phyloP scores from a whole-genome alignment of 2,797 vertebrate genomes.

The Cirrhinus molitorella region DNA sequence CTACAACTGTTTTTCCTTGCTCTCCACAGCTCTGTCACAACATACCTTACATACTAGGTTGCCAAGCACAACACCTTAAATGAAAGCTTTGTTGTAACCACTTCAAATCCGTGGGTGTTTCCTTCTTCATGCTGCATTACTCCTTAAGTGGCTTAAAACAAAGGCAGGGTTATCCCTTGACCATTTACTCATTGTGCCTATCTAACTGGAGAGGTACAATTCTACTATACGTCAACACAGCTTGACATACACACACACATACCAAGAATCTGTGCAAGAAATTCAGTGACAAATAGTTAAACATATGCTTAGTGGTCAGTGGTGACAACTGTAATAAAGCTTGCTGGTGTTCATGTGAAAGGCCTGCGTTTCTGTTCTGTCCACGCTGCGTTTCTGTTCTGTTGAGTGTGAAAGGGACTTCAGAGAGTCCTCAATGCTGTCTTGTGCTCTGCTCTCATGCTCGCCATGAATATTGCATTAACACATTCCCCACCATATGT shows the following conservation, averaged over 20 bases:
- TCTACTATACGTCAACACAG: not conserved
- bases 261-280: slow-evolving; percentile 2
- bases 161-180: slow-evolving; percentile 11
- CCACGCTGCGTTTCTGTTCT: slow-evolving; percentile 54
- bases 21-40: not conserved
- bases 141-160: slow-evolving; percentile 31
- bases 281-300: slow-evolving; percentile 46
- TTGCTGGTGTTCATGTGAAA: slow-evolving; percentile 45
- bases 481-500: slow-evolving; percentile 57
- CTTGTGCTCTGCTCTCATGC: slow-evolving; percentile 75
- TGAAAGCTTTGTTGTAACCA: slow-evolving; percentile 34
- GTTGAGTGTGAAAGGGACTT: slow-evolving; percentile 61
- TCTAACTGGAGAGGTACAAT: slow-evolving; percentile 2
- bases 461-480: slow-evolving; percentile 84
- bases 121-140: slow-evolving; percentile 34
- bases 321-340: slow-evolving; percentile 46
- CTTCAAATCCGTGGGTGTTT: slow-evolving; percentile 34
- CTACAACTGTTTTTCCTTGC: not conserved
- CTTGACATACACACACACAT: slow-evolving; percentile 12
- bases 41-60: slow-evolving; percentile 8
- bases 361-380: slow-evolving; percentile 52
- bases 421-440: slow-evolving; percentile 77
- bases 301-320: slow-evolving; percentile 41
- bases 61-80: slow-evolving; percentile 34
- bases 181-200: not conserved